A percentile compares a stretch with the other conserved stretches of the same genome.
These are phyloP conservation scores for Rhinella marina DNA, from an alignment of 2,797 vertebrate species.

Conservation along the genomic window DNA sequence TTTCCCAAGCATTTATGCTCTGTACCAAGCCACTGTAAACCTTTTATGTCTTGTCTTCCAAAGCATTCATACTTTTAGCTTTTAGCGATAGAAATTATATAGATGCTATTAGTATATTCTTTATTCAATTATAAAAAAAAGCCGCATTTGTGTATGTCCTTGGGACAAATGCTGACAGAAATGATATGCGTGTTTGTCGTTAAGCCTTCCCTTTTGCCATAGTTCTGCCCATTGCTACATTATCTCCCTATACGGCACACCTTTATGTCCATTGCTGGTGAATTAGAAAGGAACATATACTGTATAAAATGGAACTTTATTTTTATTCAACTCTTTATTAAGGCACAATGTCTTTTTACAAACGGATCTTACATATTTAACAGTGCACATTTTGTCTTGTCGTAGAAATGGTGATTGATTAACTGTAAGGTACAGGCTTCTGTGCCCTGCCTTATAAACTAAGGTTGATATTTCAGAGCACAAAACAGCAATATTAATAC, in stretches of 20 bases:
- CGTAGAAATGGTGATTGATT: slow-evolving; percentile 2
- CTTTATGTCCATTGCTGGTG: slow-evolving; percentile 17
- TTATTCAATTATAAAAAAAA: slow-evolving; percentile 26
- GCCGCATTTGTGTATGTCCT: slow-evolving; percentile 37
- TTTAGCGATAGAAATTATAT: slow-evolving; percentile 48
- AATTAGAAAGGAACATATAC: slow-evolving; percentile 30
- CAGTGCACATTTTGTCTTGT: slow-evolving; percentile 8
- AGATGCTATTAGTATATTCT: slow-evolving; percentile 49
- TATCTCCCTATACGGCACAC: slow-evolving; percentile 8
- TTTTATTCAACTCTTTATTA: slow-evolving; percentile 8
- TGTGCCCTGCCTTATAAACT: not conserved
- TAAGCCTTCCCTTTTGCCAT: not conserved
- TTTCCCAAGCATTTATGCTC: slow-evolving; percentile 54
- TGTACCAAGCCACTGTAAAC: slow-evolving; percentile 62
- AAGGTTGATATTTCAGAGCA: slow-evolving; percentile 42
- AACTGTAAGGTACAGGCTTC: not conserved
- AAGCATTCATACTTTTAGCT: slow-evolving; percentile 64
- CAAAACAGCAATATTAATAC: slow-evolving; percentile 43
- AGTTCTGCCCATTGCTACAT: slow-evolving; percentile 20
- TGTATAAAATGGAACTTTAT: slow-evolving; percentile 8
- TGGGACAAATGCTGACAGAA: not conserved
- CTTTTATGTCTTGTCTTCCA: slow-evolving; percentile 70
- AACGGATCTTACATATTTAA: slow-evolving; percentile 19
- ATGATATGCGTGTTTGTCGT: not conserved
- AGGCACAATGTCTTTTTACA: slow-evolving; percentile 53